Conservation (phyloP, 53 echinoderm and acorn worm genomes). For the Apostichopus leukothele region DNA sequence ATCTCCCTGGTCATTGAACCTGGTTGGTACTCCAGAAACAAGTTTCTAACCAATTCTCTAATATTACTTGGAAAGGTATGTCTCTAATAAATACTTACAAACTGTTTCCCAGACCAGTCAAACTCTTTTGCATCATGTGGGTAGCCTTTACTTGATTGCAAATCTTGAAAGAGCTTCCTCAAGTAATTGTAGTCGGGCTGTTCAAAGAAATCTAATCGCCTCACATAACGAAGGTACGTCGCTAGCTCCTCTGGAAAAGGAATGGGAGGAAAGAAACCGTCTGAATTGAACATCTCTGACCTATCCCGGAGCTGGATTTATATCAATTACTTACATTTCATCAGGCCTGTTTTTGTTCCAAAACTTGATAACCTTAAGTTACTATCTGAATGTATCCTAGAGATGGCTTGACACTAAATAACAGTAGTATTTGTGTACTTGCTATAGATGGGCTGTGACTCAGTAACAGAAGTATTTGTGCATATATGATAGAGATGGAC, state of each 20-base stretch:
- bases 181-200: conserved; percentile 98
- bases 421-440: no score
- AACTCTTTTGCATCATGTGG: conserved; percentile 74
- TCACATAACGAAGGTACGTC: conserved; percentile 90
- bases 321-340: background rate
- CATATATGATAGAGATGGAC: no score
- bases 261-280: background rate
- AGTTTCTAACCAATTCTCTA: no score
- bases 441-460: no score
- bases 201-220: conserved; percentile 98
- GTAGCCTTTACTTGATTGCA: conserved; percentile 85
- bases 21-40: no score
- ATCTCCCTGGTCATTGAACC: no score
- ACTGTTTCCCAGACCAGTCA: conserved; percentile 98
- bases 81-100: conserved; percentile 60
- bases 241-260: conserved; percentile 84
- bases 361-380: no score
- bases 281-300: background rate
- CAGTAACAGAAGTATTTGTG: no score
- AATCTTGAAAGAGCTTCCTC: conserved; percentile 95
- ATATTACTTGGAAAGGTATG: no score
- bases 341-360: background rate
- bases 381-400: no score
- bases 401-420: no score
- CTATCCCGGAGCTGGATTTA: background rate